phyloP scores from a whole-genome alignment of 2,113 vertebrate genomes.

The Alosa alosa region DNA sequence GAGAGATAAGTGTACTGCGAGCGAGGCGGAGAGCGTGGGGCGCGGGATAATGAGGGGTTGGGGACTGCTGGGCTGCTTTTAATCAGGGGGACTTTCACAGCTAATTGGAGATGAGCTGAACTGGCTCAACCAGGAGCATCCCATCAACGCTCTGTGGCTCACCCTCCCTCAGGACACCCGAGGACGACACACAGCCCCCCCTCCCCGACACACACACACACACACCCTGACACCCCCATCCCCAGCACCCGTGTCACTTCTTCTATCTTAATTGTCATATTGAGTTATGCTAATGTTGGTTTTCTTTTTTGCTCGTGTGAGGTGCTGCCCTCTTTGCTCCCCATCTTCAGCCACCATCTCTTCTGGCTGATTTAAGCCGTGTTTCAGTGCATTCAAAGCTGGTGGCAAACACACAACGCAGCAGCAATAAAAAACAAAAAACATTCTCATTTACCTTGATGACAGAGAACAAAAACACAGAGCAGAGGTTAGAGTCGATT shows the following conservation, averaged over 20 bases:
- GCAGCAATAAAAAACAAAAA: slow-evolving; percentile 31
- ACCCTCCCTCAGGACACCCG: slow-evolving; percentile 63
- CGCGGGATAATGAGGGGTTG: slow-evolving; percentile 74
- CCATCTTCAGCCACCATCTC: slow-evolving; percentile 19
- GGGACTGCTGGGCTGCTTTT: slow-evolving; percentile 67
- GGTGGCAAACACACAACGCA: not conserved
- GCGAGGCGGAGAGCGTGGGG: slow-evolving; percentile 71
- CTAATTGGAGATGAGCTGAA: slow-evolving; percentile 77
- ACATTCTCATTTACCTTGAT: slow-evolving; percentile 31
- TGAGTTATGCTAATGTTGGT: slow-evolving; percentile 70
- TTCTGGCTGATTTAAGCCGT: slow-evolving; percentile 36
- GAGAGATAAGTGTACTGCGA: slow-evolving; percentile 62
- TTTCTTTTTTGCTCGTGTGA: slow-evolving; percentile 55
- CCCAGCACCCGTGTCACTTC: slow-evolving; percentile 69
- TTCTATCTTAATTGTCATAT: slow-evolving; percentile 82
- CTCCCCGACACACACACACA: not conserved
- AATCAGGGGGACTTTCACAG: slow-evolving; percentile 72
- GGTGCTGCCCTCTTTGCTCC: slow-evolving; percentile 31
- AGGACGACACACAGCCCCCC: slow-evolving; percentile 65
- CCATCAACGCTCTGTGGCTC: slow-evolving; percentile 55
- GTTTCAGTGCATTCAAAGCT: slow-evolving; percentile 8
- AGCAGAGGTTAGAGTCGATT: slow-evolving; percentile 42
- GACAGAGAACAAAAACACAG: slow-evolving; percentile 25
- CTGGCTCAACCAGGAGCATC: slow-evolving; percentile 68
- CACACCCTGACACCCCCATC: not conserved